These are phyloP conservation scores for Diploptera punctata DNA, from an alignment of 2,888 invertebrate genomes.

Conservation along the genomic window DNA sequence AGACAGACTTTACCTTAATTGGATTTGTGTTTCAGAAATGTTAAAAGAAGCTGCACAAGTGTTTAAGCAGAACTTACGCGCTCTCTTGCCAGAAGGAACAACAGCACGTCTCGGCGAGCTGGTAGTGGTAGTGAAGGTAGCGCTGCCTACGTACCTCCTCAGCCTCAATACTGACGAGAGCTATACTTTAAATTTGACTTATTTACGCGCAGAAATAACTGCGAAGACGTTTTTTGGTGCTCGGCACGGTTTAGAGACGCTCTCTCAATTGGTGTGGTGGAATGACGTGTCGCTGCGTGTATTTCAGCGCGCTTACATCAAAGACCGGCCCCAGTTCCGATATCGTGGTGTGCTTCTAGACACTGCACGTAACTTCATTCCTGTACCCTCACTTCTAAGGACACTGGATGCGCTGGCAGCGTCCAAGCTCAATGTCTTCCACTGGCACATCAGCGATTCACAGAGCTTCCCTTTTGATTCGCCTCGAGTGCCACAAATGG, in stretches of 20 bases:
- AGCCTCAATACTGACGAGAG: conserved; percentile 37
- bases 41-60: conserved; percentile 60
- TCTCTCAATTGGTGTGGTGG: conserved; percentile 62
- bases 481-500: conserved; percentile 49
- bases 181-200: conserved; percentile 7
- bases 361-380: conserved; percentile 64
- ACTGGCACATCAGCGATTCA: conserved; percentile 58
- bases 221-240: conserved; percentile 47
- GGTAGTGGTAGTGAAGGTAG: conserved; percentile 3
- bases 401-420: conserved; percentile 59
- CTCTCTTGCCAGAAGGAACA: conserved; percentile 40
- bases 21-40: conserved; percentile 50
- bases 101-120: not conserved
- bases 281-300: conserved; percentile 59
- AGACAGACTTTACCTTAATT: too few relatives aligned
- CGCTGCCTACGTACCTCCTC: not conserved
- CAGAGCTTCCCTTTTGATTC: conserved; percentile 61
- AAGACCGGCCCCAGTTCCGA: conserved; percentile 59
- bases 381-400: conserved; percentile 52
- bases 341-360: conserved; percentile 62
- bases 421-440: conserved; percentile 60
- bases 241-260: conserved; percentile 47
- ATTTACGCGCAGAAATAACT: conserved; percentile 34
- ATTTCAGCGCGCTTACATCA: conserved; percentile 47
- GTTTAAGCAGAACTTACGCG: conserved; percentile 55